Percentiles rank a stretch among this genome's conserved stretches.
These are phyloP conservation scores for Acanthococcus lagerstroemiae DNA, from an alignment of 2,888 invertebrate genomes.

Conservation along the genomic window DNA sequence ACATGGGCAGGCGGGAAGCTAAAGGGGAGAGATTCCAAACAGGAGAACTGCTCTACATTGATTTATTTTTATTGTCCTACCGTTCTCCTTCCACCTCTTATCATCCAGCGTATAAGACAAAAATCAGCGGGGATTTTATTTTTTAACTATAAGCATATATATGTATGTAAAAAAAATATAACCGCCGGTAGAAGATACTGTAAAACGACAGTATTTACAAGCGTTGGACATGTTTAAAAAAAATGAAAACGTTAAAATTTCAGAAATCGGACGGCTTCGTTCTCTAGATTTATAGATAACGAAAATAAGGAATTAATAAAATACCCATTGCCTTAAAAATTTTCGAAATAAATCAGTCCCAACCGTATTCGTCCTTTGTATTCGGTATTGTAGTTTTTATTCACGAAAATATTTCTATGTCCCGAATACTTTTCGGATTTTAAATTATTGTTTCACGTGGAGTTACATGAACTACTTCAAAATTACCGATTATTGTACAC, in stretches of 20 bases:
- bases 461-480: too few species aligned
- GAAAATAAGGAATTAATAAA: not conserved
- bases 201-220: conserved; percentile 22
- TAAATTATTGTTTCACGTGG: too few species aligned
- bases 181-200: not conserved
- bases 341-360: conserved; percentile 6
- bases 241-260: conserved; percentile 25
- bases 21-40: conserved; percentile 8
- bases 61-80: conserved; percentile 27
- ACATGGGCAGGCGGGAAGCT: not conserved
- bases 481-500: too few species aligned
- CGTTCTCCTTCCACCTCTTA: not conserved
- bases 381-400: too few species aligned
- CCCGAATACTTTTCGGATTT: too few species aligned
- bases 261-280: not conserved
- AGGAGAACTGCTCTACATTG: conserved; percentile 24
- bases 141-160: not conserved
- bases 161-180: not conserved
- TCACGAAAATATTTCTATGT: too few species aligned
- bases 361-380: too few species aligned
- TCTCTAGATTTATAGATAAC: not conserved
- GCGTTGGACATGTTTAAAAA: conserved; percentile 6
- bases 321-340: not conserved
- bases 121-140: conserved; percentile 26
- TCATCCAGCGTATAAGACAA: conserved; percentile 13